Evolutionary conservation across 2,888 invertebrate species (phyloP).

Genomic region (Leuctra nigra): DNA sequence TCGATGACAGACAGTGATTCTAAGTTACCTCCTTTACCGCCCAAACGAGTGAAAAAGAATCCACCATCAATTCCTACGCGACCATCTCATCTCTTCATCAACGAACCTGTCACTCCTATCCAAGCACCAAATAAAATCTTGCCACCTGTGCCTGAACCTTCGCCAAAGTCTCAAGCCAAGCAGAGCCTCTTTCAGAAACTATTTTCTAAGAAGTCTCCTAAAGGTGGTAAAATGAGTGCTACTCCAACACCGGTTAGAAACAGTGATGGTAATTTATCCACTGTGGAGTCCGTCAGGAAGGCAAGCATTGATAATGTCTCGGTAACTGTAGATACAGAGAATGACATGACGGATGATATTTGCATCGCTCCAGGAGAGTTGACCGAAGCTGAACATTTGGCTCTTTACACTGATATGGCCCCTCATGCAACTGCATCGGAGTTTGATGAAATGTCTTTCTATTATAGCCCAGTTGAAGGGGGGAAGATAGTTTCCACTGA

Average conservation of each 20-base stretch:
- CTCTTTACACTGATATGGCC: constrained; percentile 77
- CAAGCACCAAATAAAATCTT: constrained; percentile 21
- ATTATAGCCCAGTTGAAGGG: constrained; percentile 77
- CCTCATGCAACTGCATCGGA: constrained; percentile 82
- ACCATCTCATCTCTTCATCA: constrained; percentile 18
- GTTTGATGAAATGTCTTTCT: constrained; percentile 82
- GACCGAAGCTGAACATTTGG: constrained; percentile 84
- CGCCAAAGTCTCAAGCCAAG: constrained; percentile 16
- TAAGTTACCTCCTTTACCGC: constrained; percentile 70
- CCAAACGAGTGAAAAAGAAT: constrained; percentile 52
- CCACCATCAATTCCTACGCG: constrained; percentile 33
- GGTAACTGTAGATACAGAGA: constrained; percentile 44
- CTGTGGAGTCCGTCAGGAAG: constrained; percentile 15
- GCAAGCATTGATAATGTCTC: constrained; percentile 40
- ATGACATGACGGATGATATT: background rate
- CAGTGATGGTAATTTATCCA: constrained; percentile 20
- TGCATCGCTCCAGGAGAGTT: constrained; percentile 44
- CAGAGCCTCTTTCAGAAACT: constrained; percentile 32
- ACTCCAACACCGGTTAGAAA: too few species aligned
- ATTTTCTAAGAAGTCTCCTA: constrained; percentile 28
- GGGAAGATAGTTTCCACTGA: constrained; percentile 51
- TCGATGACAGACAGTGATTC: constrained; percentile 48
- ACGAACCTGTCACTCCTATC: constrained; percentile 25
- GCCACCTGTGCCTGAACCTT: constrained; percentile 20
- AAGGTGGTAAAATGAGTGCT: too few species aligned